phyloP scores from a whole-genome alignment of 1,140 invertebrate species.

The Bombus pyrosoma region DNA sequence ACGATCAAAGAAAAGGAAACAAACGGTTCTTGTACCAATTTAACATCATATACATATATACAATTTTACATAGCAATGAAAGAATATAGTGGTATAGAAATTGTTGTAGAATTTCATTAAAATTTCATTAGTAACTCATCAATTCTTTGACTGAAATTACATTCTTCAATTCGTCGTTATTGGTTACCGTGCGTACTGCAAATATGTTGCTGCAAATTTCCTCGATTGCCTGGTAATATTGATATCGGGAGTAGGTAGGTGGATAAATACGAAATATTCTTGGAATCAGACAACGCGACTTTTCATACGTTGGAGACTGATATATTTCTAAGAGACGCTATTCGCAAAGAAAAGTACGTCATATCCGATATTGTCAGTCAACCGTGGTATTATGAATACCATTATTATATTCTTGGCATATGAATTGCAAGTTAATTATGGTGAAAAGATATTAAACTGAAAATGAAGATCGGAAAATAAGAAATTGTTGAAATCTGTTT shows the following conservation, averaged over 20 bases:
- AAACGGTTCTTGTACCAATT: not conserved
- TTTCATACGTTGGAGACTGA: not conserved
- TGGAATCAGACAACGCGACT: not conserved
- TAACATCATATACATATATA: not conserved
- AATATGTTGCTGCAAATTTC: slow-evolving; percentile 6
- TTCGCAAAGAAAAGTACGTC: slow-evolving; percentile 1
- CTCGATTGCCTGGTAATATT: not conserved
- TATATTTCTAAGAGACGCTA: not conserved
- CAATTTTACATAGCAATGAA: not conserved
- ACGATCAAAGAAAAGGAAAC: not conserved
- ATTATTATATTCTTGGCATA: slow-evolving; percentile 15
- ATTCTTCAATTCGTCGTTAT: not conserved
- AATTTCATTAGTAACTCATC: not conserved
- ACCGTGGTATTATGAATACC: slow-evolving; percentile 3
- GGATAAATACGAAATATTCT: slow-evolving; percentile 19
- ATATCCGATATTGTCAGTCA: slow-evolving; percentile 12
- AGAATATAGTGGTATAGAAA: not conserved
- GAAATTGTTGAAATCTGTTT: not conserved
- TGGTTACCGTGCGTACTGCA: not conserved
- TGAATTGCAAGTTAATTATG: slow-evolving; percentile 5
- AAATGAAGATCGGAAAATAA: slow-evolving; percentile 40
- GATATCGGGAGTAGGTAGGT: not conserved
- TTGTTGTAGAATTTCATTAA: not conserved
- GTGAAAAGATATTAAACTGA: slow-evolving; percentile 38
- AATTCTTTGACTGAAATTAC: not conserved